Base-by-base conservation (phyloP, 2,888 invertebrate species). In the Drosophila hamatofila region DNA sequence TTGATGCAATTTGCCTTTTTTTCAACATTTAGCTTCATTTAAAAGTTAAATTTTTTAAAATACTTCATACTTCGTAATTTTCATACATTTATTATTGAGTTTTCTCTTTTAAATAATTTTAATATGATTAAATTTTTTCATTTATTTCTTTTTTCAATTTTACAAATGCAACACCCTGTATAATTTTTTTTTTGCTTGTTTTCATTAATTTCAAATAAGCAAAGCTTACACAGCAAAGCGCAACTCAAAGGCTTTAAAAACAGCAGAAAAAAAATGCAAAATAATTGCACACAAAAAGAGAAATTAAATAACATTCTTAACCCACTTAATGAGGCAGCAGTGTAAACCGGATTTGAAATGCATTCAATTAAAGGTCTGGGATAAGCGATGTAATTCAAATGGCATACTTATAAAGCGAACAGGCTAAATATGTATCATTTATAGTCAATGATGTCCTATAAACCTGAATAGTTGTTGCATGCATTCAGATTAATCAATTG, bases 151-250 rank as follows among this genome's bases (percentile, higher is more conserved):
- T 23, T 35, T 12, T 16, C 16, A 33, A 5, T 57, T 7, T 2
- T 12, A 33, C 12, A 30, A 30, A 30, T 37, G 48, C 8, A 51
- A 8, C 62, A 75, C 78, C 75, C 78, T 78, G 62, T 48, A 39
- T 12, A 39, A 8, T 7, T 2, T 2, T 23, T 7, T 2, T 2
- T 23, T 52, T 4, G 35, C 7, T n/a, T 23, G 30, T 27, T 23
- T 48, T 11, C 42, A 52, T 51, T 54, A 30, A 54, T 60, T 65
- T 27, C 2, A 61, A 42, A 69, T 65, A 59, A 52, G 51, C 18
- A 75, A 62, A 11, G 30, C 42, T 18, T 18, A 23, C 55, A 42
- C 55, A 41, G 41, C 27, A 14, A 63, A 63, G 55, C 49, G 37
- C 56, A 41, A 48, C 42, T 41, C 4, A 61, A 55, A 65, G 65